Percentiles rank a stretch among this genome's conserved stretches.
Evolutionary conservation across 2,888 invertebrate species (phyloP).

Genomic region (Sphaerophoria taeniata): DNA sequence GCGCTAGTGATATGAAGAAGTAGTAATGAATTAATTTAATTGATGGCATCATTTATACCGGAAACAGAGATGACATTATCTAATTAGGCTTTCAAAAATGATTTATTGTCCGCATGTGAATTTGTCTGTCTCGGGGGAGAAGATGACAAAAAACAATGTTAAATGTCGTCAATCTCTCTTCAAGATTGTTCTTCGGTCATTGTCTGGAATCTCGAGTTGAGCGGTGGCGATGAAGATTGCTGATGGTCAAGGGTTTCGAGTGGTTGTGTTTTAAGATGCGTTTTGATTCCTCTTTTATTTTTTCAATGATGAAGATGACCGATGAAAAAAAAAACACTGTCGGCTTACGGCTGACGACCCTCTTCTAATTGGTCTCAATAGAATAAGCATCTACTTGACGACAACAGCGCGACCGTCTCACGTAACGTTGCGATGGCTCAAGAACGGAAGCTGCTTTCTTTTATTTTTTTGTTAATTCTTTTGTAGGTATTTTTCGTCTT

Average conservation of each 20-base stretch:
- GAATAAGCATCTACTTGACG: not conserved
- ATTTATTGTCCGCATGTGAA: constrained; percentile 69
- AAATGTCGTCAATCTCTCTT: constrained; percentile 37
- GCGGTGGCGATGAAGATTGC: not conserved
- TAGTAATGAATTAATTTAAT: constrained; percentile 73
- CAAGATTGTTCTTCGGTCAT: not conserved
- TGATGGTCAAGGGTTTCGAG: not conserved
- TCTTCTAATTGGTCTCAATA: constrained; percentile 25
- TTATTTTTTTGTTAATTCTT: not conserved
- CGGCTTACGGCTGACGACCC: not conserved
- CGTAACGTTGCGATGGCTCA: not conserved
- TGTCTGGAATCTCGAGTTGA: not conserved
- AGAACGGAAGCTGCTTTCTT: constrained; percentile 48
- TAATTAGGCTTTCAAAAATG: constrained; percentile 76
- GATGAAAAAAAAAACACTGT: not conserved
- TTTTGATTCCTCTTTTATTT: constrained; percentile 41
- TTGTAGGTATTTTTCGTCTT: not conserved
- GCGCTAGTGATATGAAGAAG: constrained; percentile 23
- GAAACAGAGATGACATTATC: constrained; percentile 76
- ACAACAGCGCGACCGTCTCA: not conserved
- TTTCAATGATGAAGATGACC: not conserved
- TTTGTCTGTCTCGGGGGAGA: constrained; percentile 54
- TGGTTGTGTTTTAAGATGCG: not conserved
- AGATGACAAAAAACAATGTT: constrained; percentile 17
- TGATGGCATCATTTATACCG: constrained; percentile 73